Conservation (phyloP, 2,888 invertebrate genomes). For the Drosophila mimica region DNA sequence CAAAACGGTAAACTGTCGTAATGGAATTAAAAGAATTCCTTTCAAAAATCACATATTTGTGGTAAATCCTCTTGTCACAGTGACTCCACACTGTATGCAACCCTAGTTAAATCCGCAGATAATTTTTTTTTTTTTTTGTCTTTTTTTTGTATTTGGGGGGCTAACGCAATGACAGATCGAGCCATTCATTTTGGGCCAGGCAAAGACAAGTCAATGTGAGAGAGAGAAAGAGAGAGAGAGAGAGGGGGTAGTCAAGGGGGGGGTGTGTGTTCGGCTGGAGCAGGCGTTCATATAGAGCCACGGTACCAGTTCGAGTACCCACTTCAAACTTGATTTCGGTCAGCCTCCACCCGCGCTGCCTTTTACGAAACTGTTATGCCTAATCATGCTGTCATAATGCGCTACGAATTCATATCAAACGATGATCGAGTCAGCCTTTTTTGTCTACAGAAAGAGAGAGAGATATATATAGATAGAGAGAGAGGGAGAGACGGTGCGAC, state of each 20-base stretch:
- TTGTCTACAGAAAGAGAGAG: slow-evolving; percentile 43
- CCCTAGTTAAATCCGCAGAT: slow-evolving; percentile 38
- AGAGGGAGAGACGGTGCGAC: slow-evolving; percentile 50
- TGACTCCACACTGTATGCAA: slow-evolving; percentile 17
- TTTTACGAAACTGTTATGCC: slow-evolving; percentile 83
- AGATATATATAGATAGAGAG: neutral
- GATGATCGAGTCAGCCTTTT: slow-evolving; percentile 80
- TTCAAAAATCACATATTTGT: neutral
- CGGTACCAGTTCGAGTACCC: slow-evolving; percentile 49
- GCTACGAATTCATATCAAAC: slow-evolving; percentile 81
- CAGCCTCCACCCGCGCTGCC: slow-evolving; percentile 71
- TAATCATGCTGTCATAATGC: slow-evolving; percentile 85
- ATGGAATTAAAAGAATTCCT: neutral
- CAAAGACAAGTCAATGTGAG: slow-evolving; percentile 9
- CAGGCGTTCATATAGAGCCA: neutral
- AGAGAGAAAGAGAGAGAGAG: neutral
- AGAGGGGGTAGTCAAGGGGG: neutral
- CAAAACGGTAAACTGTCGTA: neutral
- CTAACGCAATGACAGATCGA: slow-evolving; percentile 77
- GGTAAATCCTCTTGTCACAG: slow-evolving; percentile 7
- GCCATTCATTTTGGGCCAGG: slow-evolving; percentile 50
- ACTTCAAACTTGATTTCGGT: slow-evolving; percentile 80
- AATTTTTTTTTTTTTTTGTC: slow-evolving; percentile 16
- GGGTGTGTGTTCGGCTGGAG: neutral
- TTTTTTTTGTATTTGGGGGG: slow-evolving; percentile 7